These are phyloP conservation scores for Oreohelix idahoensis DNA, from an alignment of 1,140 invertebrate genomes.

Conservation along the genomic window DNA sequence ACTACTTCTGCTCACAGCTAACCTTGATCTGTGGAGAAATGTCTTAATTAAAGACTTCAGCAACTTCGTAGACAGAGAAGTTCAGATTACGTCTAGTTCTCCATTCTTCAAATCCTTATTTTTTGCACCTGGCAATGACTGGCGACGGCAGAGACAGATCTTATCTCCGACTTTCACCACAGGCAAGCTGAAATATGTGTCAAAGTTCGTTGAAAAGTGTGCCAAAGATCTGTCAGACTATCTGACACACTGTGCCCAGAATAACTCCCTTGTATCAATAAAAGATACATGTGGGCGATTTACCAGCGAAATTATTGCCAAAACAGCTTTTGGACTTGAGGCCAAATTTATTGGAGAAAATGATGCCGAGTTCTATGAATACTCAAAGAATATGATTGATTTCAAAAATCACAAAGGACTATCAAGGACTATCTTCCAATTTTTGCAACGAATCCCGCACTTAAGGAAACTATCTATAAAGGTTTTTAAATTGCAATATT, in stretches of 20 bases:
- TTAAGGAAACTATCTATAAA: neutral
- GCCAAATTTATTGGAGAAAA: slow-evolving; percentile 12
- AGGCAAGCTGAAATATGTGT: slow-evolving; percentile 20
- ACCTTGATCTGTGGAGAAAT: neutral
- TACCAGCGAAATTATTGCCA: slow-evolving; percentile 18
- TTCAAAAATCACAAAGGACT: neutral
- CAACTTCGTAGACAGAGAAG: slow-evolving; percentile 18
- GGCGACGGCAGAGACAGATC: slow-evolving; percentile 16
- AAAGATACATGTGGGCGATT: neutral
- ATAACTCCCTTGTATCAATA: neutral
- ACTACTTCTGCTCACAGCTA: neutral
- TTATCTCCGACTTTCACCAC: slow-evolving; percentile 25
- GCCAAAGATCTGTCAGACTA: neutral
- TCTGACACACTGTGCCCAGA: neutral
- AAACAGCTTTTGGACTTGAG: slow-evolving; percentile 23
- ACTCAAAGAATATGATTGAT: slow-evolving; percentile 12
- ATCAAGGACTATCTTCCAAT: neutral
- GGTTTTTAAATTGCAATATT: neutral
- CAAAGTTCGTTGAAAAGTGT: neutral
- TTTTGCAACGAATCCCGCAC: neutral
- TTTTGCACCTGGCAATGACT: neutral
- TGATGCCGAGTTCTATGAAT: neutral
- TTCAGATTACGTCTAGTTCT: neutral
- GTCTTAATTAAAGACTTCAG: slow-evolving; percentile 30
- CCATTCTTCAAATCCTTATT: slow-evolving; percentile 20